Base-by-base conservation (phyloP, 1,140 invertebrate species). In the Ceratosolen fusciceps region DNA sequence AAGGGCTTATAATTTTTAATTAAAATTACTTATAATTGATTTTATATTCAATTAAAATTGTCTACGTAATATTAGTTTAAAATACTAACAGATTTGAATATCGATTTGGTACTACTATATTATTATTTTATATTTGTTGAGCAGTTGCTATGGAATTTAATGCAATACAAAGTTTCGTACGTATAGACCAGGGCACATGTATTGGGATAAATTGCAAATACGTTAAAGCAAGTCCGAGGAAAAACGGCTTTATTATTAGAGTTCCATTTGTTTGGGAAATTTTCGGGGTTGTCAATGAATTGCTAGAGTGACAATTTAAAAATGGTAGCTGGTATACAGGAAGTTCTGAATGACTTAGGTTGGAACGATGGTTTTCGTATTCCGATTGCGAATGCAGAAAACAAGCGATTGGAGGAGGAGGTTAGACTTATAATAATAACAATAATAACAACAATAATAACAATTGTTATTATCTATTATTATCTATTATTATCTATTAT, bases 291-390 rank as follows among this genome's bases (percentile, higher is more conserved):
- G 19, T 34, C 26, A 54, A 24, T 47, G 34, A 26, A 43, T 16
- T 70, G 39, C 9, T 2, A 31, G n/a, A n/a, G n/a, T n/a, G n/a
- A n/a, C n/a, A n/a, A n/a, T n/a, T n/a, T n/a, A 16, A 37, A 65
- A 37, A 85, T 85, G 85, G 72, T 80, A 10, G 83, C 81, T 76
- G 65, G 80, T 16, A 92, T 94, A 79, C 90, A 91, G n/a, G 90
- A 93, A 81, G 88, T 95, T 81, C 87, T 95, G 39, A 92, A 92
- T 84, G 90, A 93, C 83, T 86, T 95, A n/a, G 94, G 94, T 16
- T 95, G 94, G 93, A 90, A 91, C 73, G 91, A 93, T 83, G 94
- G 94, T 19, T 94, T 94, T 78, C 92, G 92, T 83, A 92, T 95
- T 82, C 95, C 95, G 7, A 90, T 95, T 24, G 93, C 94, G 7